phyloP scores from a whole-genome alignment of 2,797 vertebrate genomes.

The Onychomys torridus region DNA sequence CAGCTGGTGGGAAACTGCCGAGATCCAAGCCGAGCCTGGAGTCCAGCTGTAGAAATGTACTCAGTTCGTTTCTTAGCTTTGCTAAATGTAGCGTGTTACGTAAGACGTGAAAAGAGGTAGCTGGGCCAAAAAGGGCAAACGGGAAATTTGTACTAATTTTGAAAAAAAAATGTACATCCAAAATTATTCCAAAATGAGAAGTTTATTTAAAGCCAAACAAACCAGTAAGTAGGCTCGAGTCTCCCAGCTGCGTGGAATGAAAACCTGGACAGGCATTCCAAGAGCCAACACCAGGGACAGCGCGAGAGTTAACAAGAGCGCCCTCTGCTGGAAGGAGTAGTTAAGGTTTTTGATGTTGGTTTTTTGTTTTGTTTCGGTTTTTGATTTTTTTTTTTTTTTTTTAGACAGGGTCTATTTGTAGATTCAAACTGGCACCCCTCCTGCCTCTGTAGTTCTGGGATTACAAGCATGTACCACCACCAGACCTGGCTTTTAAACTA shows the following conservation, averaged over 20 bases:
- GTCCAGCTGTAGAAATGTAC: not conserved
- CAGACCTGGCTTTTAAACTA: not conserved
- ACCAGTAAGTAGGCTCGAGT: not conserved
- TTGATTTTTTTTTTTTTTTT: too few species aligned
- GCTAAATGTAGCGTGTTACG: not conserved
- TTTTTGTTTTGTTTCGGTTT: too few species aligned
- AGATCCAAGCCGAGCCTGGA: constrained; percentile 4
- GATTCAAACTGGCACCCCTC: not conserved
- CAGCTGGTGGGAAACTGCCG: not conserved
- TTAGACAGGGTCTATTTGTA: not conserved
- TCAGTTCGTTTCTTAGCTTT: constrained; percentile 12
- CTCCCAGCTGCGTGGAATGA: not conserved
- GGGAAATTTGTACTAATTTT: not conserved
- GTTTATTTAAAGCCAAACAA: constrained; percentile 46
- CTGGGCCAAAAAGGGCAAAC: not conserved
- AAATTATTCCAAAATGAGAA: constrained; percentile 31
- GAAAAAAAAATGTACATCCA: constrained; percentile 14
- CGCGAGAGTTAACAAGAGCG: constrained; percentile 7
- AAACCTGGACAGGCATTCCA: not conserved
- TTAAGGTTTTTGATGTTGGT: not conserved
- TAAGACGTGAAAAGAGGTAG: not conserved
- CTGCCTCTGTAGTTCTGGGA: not conserved
- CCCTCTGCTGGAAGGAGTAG: constrained; percentile 29
- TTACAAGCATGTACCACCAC: not conserved
- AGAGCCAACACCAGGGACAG: not conserved